Evolutionary conservation across 2,797 vertebrate species (phyloP).

Genomic region (Urosaurus nigricauda): DNA sequence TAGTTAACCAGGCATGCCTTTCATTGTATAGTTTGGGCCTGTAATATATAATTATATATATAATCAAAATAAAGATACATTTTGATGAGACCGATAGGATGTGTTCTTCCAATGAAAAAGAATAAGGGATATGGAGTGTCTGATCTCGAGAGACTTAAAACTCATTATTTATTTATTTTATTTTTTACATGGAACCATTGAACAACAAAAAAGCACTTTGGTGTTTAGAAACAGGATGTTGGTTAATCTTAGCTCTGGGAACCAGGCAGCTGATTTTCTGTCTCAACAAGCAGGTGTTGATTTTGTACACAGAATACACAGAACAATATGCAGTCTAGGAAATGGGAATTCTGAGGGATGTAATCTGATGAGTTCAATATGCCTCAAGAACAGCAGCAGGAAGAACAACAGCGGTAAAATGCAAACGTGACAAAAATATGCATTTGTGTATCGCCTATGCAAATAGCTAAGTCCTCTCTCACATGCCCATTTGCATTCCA

Average conservation of each 20-base stretch:
- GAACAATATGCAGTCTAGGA: not conserved
- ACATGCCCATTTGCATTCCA: not conserved
- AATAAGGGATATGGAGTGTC: not conserved
- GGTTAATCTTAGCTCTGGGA: conserved; percentile 49
- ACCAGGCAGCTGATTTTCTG: conserved; percentile 60
- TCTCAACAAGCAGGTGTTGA: conserved; percentile 47
- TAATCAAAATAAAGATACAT: not conserved
- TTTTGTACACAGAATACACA: conserved; percentile 28
- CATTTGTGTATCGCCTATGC: not conserved
- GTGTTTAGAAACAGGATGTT: conserved; percentile 24
- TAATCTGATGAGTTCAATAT: not conserved
- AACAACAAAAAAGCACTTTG: conserved; percentile 26
- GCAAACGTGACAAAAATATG: conserved; percentile 23
- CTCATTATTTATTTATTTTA: not conserved
- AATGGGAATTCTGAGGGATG: conserved; percentile 17
- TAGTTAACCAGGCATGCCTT: not conserved
- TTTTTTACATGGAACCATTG: not conserved
- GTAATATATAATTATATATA: not conserved
- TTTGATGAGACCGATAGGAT: not conserved
- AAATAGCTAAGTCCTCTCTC: not conserved
- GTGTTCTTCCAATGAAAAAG: not conserved
- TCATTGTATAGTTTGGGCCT: not conserved
- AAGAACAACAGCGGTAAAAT: conserved; percentile 2
- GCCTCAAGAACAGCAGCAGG: not conserved
- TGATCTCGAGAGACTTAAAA: not conserved